These are phyloP conservation scores for Sarcophaga caerulescens DNA, from an alignment of 2,888 invertebrate species.

Conservation along the genomic window DNA sequence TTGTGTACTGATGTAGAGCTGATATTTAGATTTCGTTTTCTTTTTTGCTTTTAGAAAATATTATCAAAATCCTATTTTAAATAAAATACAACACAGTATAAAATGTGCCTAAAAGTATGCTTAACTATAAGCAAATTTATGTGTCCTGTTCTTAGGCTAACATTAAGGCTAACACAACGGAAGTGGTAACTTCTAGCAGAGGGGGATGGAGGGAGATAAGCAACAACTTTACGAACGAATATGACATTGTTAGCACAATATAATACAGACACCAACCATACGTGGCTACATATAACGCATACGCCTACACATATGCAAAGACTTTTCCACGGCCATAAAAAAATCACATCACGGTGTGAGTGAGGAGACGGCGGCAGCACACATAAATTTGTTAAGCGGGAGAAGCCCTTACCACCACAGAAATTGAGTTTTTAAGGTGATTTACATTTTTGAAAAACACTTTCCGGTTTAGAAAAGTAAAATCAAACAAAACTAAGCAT, in stretches of 20 bases:
- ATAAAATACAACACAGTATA: conserved; percentile 22
- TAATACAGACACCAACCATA: conserved; percentile 53
- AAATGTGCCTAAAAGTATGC: conserved; percentile 1
- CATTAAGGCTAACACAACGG: background rate
- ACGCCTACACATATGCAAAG: background rate
- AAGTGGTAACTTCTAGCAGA: background rate
- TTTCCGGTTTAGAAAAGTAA: conserved; percentile 6
- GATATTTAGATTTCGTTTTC: conserved; percentile 47
- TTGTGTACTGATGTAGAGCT: conserved; percentile 26
- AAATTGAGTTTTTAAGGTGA: conserved; percentile 49
- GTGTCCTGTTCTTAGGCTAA: conserved; percentile 26
- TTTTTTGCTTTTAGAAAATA: conserved; percentile 19
- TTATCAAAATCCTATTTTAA: conserved; percentile 63
- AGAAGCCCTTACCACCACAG: background rate
- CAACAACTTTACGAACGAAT: conserved; percentile 38
- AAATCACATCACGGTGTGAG: too few relatives aligned
- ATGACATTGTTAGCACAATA: conserved; percentile 65
- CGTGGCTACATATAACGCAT: background rate
- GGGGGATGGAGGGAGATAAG: background rate
- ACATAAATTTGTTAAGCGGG: background rate
- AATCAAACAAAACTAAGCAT: background rate
- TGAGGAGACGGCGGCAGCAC: too few relatives aligned
- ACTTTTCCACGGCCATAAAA: background rate
- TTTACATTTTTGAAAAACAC: conserved; percentile 48
- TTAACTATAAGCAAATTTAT: conserved; percentile 24